phyloP scores from a whole-genome alignment of 2,797 vertebrate genomes.

The Sciaenops ocellatus region DNA sequence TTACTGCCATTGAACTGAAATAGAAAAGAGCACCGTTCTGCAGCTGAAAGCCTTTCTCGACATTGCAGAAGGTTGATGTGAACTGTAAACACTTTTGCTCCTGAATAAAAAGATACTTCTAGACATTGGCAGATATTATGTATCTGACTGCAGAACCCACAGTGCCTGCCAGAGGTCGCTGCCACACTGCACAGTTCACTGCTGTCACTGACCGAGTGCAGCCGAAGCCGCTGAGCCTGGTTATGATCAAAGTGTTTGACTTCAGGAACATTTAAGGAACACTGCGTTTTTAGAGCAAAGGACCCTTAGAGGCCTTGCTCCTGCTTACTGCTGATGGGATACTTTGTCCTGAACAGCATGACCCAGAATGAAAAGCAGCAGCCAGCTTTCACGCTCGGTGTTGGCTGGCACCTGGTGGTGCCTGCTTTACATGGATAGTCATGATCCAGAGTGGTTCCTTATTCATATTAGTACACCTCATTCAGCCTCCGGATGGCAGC shows the following conservation, averaged over 20 bases:
- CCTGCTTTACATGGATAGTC: constrained; percentile 36
- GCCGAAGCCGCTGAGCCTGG: constrained; percentile 9
- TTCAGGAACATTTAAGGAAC: constrained; percentile 35
- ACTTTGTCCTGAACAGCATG: constrained; percentile 32
- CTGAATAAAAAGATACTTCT: background rate
- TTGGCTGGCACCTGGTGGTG: background rate
- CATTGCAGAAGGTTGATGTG: constrained; percentile 13
- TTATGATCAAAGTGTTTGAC: constrained; percentile 33
- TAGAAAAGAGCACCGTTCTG: background rate
- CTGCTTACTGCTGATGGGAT: constrained; percentile 24
- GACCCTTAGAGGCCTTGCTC: constrained; percentile 13
- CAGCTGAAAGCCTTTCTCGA: constrained; percentile 11
- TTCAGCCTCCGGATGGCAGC: constrained; percentile 9
- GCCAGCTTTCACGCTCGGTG: constrained; percentile 2
- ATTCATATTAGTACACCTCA: constrained; percentile 19
- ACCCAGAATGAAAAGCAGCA: constrained; percentile 48
- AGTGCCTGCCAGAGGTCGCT: constrained; percentile 67
- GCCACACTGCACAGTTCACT: constrained; percentile 39
- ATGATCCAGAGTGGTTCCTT: constrained; percentile 14
- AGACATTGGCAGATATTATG: background rate
- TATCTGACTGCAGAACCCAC: constrained; percentile 39
- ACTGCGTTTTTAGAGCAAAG: constrained; percentile 41
- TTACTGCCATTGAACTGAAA: constrained; percentile 40
- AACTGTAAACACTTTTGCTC: background rate
- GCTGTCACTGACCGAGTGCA: background rate